Conservation (phyloP, 2,888 invertebrate genomes). For the Heliconius ismenius region DNA sequence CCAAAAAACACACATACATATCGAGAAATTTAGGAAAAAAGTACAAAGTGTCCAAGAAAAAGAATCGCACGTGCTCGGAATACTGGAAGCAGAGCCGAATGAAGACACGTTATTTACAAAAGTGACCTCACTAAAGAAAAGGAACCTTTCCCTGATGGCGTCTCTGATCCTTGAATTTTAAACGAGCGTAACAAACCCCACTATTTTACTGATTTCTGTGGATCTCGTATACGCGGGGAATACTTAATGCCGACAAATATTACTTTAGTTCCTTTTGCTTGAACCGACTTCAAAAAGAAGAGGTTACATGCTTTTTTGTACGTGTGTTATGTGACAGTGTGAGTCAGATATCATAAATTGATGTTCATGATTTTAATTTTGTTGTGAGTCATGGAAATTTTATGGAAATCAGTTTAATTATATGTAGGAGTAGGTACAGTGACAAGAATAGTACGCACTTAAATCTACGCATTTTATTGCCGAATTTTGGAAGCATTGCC, state of each 20-base stretch:
- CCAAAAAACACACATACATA: slow-evolving; percentile 12
- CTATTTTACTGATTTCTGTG: slow-evolving; percentile 61
- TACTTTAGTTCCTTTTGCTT: background rate
- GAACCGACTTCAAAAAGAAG: background rate
- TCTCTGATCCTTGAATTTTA: slow-evolving; percentile 70
- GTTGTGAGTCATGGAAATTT: too few relatives aligned
- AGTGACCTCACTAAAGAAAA: slow-evolving; percentile 67
- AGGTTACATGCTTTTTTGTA: background rate
- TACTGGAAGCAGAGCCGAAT: slow-evolving; percentile 41
- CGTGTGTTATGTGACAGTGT: background rate
- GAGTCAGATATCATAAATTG: background rate
- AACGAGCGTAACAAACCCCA: slow-evolving; percentile 57
- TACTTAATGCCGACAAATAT: slow-evolving; percentile 47
- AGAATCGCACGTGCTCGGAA: slow-evolving; percentile 40
- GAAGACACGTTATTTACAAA: slow-evolving; percentile 72
- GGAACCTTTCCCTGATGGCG: slow-evolving; percentile 62
- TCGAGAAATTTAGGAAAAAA: slow-evolving; percentile 32
- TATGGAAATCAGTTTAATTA: too few relatives aligned
- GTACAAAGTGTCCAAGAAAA: slow-evolving; percentile 39
- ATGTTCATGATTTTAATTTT: background rate
- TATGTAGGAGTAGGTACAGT: too few relatives aligned
- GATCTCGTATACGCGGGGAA: slow-evolving; percentile 33
- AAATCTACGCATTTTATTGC: too few relatives aligned
- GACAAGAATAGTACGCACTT: too few relatives aligned
- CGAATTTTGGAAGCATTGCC: too few relatives aligned